Evolutionary conservation across 2,797 vertebrate genomes (phyloP), one percentile per base, ranked within the genome.

Genomic region (Pipistrellus pipistrellus): DNA sequence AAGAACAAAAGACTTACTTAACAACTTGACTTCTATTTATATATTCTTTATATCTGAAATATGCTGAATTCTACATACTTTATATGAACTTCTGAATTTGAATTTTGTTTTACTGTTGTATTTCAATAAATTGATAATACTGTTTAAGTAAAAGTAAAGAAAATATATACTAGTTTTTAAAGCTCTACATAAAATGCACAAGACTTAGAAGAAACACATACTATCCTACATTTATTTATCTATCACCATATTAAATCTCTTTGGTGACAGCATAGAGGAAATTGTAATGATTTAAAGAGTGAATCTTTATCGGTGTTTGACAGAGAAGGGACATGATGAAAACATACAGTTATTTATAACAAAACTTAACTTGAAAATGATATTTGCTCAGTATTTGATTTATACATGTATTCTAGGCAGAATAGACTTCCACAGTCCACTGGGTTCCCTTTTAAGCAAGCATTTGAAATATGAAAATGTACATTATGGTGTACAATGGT

Each of bases 291-390:
- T 98, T 98, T 98, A 98, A 95, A 73, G 93, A 97, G 93, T 92
- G 96, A 98, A 97, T 98, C 97, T 98, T 98, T 98, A 98, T 98
- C 97, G 97, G 94, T 97, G 94, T 96, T 94, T 98, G 98, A 97
- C 98, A 98, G 96, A 93, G 93, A 92, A 97, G 95, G 94, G 97
- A 97, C 96, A 81, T 86, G 55, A 97, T 97, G 97, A 97, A 96
- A 96, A 97, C 93, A 89, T 96, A 97, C 90, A 97, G 94, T 97
- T 98, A 98, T 98, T 98, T 98, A 96, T 98, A 98, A 97, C 88
- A 97, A 96, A 96, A 97, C 98, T 98, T 98, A 98, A 96, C 96
- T 97, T 96, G 91, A 97, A 98, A 97, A 93, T 96, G 86, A 93
- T 93, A 97, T 82, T 97, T 15, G 0, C 93, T 97, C 95, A 90